These are phyloP conservation scores for Lophura swinhoii DNA, from an alignment of 2,797 vertebrate species.

Conservation along the genomic window DNA sequence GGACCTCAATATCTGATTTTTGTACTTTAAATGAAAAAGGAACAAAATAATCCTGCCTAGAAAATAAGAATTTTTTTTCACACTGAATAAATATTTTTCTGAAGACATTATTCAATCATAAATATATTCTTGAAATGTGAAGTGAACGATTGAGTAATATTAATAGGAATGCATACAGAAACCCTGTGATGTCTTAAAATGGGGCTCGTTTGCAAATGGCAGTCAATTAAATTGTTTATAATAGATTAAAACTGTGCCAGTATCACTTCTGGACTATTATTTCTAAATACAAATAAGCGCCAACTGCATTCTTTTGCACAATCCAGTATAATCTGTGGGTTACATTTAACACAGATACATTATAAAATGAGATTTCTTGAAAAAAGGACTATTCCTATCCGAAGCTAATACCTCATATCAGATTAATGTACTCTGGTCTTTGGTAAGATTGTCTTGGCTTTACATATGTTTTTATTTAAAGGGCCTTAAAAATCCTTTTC, in stretches of 20 bases:
- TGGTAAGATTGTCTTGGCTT: not conserved
- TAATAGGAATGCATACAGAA: not conserved
- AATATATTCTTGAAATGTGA: not conserved
- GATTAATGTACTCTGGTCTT: not conserved
- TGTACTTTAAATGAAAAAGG: not conserved
- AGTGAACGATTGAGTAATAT: not conserved
- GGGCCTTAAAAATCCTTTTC: not conserved
- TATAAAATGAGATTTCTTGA: not conserved
- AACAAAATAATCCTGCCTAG: not conserved
- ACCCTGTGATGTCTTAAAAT: not conserved
- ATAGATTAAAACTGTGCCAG: not conserved
- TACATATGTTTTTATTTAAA: not conserved
- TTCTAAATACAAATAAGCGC: not conserved
- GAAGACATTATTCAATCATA: not conserved
- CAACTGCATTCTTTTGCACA: not conserved
- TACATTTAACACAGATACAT: not conserved
- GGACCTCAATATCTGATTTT: not conserved
- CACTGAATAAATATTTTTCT: not conserved
- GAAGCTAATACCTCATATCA: not conserved
- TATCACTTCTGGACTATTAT: not conserved
- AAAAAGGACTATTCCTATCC: not conserved
- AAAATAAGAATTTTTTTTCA: not conserved
- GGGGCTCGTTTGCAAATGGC: not conserved
- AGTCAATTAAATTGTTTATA: slow-evolving; percentile 11
- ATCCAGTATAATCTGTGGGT: not conserved